Percentiles rank a stretch among this genome's conserved stretches.
phyloP scores from a whole-genome alignment of 2,797 vertebrate genomes.

The Liparis tanakae region DNA sequence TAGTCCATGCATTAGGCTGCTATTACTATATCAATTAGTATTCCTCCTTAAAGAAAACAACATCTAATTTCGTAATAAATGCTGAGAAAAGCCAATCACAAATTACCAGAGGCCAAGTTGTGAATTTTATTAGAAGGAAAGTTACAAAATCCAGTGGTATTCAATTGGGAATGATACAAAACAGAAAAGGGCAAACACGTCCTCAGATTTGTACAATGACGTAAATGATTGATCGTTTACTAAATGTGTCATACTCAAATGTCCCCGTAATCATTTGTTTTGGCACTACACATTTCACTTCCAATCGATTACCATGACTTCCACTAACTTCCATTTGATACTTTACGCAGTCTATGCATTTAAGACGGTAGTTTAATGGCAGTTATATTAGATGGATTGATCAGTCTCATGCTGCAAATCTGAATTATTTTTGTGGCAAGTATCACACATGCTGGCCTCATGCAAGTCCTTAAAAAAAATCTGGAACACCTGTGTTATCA shows the following conservation, averaged over 20 bases:
- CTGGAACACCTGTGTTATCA: conserved; percentile 9
- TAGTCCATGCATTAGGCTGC: conserved; percentile 17
- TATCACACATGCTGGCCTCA: conserved; percentile 29
- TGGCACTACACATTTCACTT: neutral
- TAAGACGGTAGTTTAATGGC: conserved; percentile 12
- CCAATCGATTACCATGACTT: neutral
- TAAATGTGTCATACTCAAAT: neutral
- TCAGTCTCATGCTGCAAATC: conserved; percentile 2
- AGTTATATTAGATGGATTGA: conserved; percentile 2
- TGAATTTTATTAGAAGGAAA: neutral
- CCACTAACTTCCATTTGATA: neutral
- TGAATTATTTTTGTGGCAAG: conserved; percentile 1
- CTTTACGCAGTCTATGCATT: conserved; percentile 3
- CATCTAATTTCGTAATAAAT: neutral
- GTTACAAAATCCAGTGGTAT: neutral
- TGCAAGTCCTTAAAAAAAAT: neutral
- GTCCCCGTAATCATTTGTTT: neutral
- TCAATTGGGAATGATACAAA: neutral
- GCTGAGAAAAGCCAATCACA: neutral
- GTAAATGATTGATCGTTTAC: neutral
- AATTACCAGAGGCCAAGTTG: too few relatives aligned
- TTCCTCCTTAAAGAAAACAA: conserved; percentile 10
- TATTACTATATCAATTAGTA: conserved; percentile 10
- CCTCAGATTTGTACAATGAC: neutral
- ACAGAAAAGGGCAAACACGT: neutral